These are phyloP conservation scores for Pocota personata DNA, from an alignment of 2,888 invertebrate species.

Conservation along the genomic window DNA sequence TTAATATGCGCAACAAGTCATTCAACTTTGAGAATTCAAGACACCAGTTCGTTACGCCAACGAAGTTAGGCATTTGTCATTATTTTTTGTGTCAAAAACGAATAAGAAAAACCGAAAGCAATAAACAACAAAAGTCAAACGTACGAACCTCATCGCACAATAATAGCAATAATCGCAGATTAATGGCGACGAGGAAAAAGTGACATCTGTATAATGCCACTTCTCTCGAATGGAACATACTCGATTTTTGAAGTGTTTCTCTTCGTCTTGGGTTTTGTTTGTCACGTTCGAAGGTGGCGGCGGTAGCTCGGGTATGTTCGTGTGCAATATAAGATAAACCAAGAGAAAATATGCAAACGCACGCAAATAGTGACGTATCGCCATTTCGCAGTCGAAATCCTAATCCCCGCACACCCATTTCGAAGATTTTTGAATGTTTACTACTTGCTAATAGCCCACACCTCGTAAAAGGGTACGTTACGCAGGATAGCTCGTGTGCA, in stretches of 20 bases:
- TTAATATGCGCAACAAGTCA: slow-evolving; percentile 40
- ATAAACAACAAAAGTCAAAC: slow-evolving; percentile 31
- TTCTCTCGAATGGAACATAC: slow-evolving; percentile 8
- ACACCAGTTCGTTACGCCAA: slow-evolving; percentile 24
- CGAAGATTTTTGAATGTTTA: not conserved
- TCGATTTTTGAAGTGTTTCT: slow-evolving; percentile 3
- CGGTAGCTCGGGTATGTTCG: not conserved
- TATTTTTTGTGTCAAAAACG: slow-evolving; percentile 16
- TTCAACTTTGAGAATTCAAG: slow-evolving; percentile 35
- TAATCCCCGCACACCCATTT: slow-evolving; percentile 26
- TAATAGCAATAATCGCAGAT: slow-evolving; percentile 40
- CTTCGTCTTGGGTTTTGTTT: not conserved
- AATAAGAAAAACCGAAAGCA: slow-evolving; percentile 32
- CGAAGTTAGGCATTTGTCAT: slow-evolving; percentile 24
- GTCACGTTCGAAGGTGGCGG: slow-evolving; percentile 24
- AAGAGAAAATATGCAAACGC: not conserved
- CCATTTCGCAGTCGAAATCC: no score
- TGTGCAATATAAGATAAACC: slow-evolving; percentile 3
- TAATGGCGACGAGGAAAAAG: slow-evolving; percentile 10
- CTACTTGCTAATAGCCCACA: slow-evolving; percentile 4
- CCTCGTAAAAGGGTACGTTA: not conserved
- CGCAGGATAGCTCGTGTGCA: not conserved
- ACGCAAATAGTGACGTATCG: no score
- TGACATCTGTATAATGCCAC: slow-evolving; percentile 42
- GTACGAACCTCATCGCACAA: slow-evolving; percentile 15